phyloP scores from a whole-genome alignment of 2,888 invertebrate species.

The Tetranychus piercei region DNA sequence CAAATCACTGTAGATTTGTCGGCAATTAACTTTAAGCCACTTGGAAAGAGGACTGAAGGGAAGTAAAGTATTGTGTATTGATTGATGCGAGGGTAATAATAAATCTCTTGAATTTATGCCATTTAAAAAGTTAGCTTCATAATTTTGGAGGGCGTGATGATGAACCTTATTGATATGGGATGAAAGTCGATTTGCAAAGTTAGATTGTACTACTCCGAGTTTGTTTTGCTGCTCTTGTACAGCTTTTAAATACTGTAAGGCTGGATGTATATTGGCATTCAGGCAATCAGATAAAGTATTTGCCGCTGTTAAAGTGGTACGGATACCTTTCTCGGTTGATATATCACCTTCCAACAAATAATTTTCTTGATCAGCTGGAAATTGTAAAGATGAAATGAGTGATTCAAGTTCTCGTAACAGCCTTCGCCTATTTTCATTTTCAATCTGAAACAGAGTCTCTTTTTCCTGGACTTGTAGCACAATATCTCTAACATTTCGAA shows the following conservation, averaged over 20 bases:
- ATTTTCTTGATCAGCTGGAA: slow-evolving; percentile 46
- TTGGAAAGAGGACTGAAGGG: slow-evolving; percentile 78
- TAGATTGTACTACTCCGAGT: slow-evolving; percentile 54
- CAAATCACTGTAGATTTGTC: slow-evolving; percentile 21
- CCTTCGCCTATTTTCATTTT: slow-evolving; percentile 63
- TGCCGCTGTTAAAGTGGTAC: slow-evolving; percentile 45
- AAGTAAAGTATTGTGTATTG: slow-evolving; percentile 64
- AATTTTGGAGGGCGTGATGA: slow-evolving; percentile 54
- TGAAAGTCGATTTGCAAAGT: slow-evolving; percentile 62
- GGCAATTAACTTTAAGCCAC: slow-evolving; percentile 68
- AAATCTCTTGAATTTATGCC: slow-evolving; percentile 33
- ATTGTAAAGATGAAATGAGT: slow-evolving; percentile 51
- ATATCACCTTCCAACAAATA: slow-evolving; percentile 55
- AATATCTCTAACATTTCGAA: slow-evolving; percentile 63
- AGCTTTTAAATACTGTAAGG: slow-evolving; percentile 43
- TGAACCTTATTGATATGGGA: slow-evolving; percentile 84
- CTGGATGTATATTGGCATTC: slow-evolving; percentile 35
- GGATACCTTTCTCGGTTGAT: slow-evolving; percentile 38
- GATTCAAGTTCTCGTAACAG: slow-evolving; percentile 57
- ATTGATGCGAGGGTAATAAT: slow-evolving; percentile 52
- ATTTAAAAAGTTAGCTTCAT: slow-evolving; percentile 20
- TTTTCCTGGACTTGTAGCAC: slow-evolving; percentile 82
- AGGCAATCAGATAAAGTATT: slow-evolving; percentile 54
- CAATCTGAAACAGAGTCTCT: slow-evolving; percentile 64
- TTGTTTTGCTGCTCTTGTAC: slow-evolving; percentile 60